Conservation (phyloP, 2,888 invertebrate genomes). For the Hanleya hanleyi region DNA sequence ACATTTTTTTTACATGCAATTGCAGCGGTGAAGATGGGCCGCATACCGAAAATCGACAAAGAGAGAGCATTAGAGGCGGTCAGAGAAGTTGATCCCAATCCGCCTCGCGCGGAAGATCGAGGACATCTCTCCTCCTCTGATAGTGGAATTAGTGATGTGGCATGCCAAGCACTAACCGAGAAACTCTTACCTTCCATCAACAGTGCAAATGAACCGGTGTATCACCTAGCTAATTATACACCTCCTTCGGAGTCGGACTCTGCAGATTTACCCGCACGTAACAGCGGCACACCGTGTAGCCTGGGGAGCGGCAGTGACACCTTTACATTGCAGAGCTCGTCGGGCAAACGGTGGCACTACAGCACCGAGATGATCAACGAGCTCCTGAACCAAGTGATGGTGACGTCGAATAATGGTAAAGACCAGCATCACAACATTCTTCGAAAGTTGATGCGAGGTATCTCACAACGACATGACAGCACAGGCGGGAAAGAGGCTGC, state of each 20-base stretch:
- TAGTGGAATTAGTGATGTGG: not conserved
- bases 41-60: slow-evolving; percentile 71
- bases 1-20: no score
- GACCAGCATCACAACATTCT: not conserved
- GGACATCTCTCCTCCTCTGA: not conserved
- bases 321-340: not conserved
- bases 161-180: not conserved
- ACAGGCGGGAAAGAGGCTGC: not conserved
- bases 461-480: not conserved
- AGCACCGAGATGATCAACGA: slow-evolving; percentile 53
- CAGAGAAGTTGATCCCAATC: not conserved
- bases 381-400: slow-evolving; percentile 45
- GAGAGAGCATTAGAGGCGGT: slow-evolving; percentile 62
- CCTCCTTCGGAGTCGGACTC: not conserved
- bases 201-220: not conserved
- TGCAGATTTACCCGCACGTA: not conserved
- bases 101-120: not conserved
- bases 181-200: not conserved
- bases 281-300: not conserved
- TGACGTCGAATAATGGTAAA: slow-evolving; percentile 20
- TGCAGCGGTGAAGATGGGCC: slow-evolving; percentile 71
- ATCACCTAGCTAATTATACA: not conserved
- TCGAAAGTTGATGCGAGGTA: not conserved
- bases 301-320: slow-evolving; percentile 8
- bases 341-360: slow-evolving; percentile 31